phyloP scores from a whole-genome alignment of 2,888 invertebrate species.

The Folsomia candida region DNA sequence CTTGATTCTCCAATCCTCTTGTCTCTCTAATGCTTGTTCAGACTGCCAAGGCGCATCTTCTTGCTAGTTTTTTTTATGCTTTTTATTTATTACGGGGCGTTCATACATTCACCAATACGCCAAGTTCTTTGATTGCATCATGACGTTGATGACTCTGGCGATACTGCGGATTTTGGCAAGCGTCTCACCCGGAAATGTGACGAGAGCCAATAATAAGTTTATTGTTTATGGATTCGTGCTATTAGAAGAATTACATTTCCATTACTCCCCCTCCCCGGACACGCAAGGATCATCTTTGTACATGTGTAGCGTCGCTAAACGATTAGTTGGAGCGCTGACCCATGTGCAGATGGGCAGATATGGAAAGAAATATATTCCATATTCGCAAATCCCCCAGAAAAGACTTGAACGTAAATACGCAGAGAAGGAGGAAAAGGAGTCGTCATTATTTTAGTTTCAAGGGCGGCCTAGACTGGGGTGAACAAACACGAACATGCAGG shows the following conservation, averaged over 20 bases:
- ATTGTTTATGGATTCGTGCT: neutral
- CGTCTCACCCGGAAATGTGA: neutral
- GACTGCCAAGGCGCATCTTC: too few relatives aligned
- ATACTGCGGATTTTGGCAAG: too few relatives aligned
- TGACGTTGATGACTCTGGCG: too few relatives aligned
- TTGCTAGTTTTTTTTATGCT: too few relatives aligned
- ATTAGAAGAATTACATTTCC: neutral
- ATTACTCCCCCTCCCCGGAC: neutral
- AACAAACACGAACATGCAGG: neutral
- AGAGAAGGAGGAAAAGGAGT: neutral
- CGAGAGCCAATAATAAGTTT: neutral
- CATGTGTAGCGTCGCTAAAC: neutral
- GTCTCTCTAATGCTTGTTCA: too few relatives aligned
- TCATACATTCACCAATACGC: too few relatives aligned
- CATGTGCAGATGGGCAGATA: too few relatives aligned
- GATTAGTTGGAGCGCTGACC: too few relatives aligned
- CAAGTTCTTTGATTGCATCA: too few relatives aligned
- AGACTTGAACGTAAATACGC: neutral
- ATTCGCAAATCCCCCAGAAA: neutral
- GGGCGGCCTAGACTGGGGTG: slow-evolving; percentile 14
- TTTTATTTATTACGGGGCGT: too few relatives aligned
- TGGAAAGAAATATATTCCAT: too few relatives aligned
- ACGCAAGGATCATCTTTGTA: too few relatives aligned
- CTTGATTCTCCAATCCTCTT: neutral
- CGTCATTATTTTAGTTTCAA: slow-evolving; percentile 6